Base-by-base conservation (phyloP, 2,113 vertebrate species). In the Aegithalos caudatus region DNA sequence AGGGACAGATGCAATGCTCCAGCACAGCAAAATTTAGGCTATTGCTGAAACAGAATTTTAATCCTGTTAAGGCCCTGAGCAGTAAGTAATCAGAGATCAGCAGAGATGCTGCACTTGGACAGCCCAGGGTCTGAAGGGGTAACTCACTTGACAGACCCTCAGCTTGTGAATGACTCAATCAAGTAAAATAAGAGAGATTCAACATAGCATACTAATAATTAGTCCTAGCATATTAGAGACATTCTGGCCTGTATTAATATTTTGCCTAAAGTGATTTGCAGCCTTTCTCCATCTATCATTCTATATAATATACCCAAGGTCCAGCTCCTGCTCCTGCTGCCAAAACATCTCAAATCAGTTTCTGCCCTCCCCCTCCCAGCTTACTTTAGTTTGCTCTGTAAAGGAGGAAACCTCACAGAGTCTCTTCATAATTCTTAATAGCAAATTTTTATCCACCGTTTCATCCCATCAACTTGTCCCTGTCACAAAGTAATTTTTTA, bases 121-220 rank as follows among this genome's bases (percentile, higher is more conserved):
- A 90, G 54, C 53, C 61, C 56, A 84, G 83, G 79, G 72, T 88
- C 79, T n/a, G 54, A 94, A 82, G 22, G 20, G 28, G 16, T 20
- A 76, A 91, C 95, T 78, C 45, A 38, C 67, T 50, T 74, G 89
- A 69, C 73, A 92, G 9, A 27, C 8, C 37, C 19, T 91, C 74
- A 92, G 81, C 77, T 93, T 92, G 37, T 70, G 58, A 95, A 87
- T 74, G 14, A n/a, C 21, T 44, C n/a, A 27, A 29, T 29, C 56
- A 73, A 47, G 35, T 92, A 88, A 88, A 77, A 85, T 48, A 74
- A 28, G 19, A 28, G 20, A 92, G 31, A 93, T 80, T 85, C 95
- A 95, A 82, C 15, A 77, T 11, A 38, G 28, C 29, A 94, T 77
- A 80, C 77, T 92, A 93, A 94, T 82, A 94, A 95, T 80, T 90